Base-by-base conservation (phyloP, 1,140 invertebrate species). In the Bombyx mandarina region DNA sequence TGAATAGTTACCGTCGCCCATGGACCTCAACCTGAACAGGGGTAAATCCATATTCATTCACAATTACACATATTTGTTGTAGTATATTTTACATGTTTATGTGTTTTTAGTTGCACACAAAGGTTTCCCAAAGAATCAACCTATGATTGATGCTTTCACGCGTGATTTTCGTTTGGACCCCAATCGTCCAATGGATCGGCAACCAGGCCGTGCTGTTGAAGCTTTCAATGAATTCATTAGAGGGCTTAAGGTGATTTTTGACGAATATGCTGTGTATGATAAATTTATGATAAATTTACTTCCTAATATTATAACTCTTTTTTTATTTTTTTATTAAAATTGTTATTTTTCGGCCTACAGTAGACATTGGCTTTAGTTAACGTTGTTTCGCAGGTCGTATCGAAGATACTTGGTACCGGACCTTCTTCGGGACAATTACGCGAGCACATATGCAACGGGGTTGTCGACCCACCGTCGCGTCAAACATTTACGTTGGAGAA, bases 91-190 rank as follows among this genome's bases (percentile, higher is more conserved):
- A 18, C 18, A 9, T 8, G 9, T 45, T 26, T 57, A 61, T 54
- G 58, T 57, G 42, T 53, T 76, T 75, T 57, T 71, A 91, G 91
- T 93, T 48, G 90, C 90, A 0, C 92, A 93, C 68, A 93, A 93
- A 74, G 92, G 89, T 6, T 93, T 94, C 65, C 91, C 92, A 0
- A 89, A 66, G n/a, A 45, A 71, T 2, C 82, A 90, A 65, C 35
- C 55, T 0, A 60, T 92, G 26, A 55, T 91, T 7, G 71, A 90
- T 4, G 75, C 85, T 1, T 63, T 84, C 49, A 48, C 26, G 0
- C 65, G 55, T 0, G 79, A 82, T 53, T 84, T 86, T 54, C 35
- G 57, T 0, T 49, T 86, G 44, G 69, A 80, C 42, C 56, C 68
- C 0, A 63, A 10, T 3, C 55, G 54, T 3, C 52, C 65, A 0